Base-by-base conservation (phyloP, 2,888 invertebrate species). In the Pelosia muscerda region DNA sequence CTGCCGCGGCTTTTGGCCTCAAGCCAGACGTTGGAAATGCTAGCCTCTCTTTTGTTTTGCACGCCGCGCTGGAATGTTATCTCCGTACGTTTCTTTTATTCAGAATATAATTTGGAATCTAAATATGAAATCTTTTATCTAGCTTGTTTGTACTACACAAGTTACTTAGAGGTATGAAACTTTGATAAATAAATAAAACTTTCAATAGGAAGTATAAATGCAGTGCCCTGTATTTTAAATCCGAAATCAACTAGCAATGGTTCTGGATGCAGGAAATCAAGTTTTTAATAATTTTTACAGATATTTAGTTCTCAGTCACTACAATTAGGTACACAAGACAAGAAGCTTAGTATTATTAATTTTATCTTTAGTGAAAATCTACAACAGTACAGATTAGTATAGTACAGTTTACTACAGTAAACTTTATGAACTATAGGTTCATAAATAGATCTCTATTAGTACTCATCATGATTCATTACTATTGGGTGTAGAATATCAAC, bases 41-140 rank as follows among this genome's bases (percentile, higher is more conserved):
- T 84, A 85, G 84, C 83, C 84, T 84, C 86, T 87, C 89, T 88
- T 90, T 91, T 91, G 91, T 92, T 92, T 90, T 83, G 84, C 74
- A 75, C 81, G 75, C 75, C 75, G 75, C 79, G 80, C 76, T 78
- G 81, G 80, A 84, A 85, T 84, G 79, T 76, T 86, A 83, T 83
- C 84, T 80, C 77, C 81, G 81, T 81, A 73, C 78, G 79, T 81
- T 83, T 85, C 84, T 84, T 86, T 82, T 77, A 78, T 79, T 78
- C 73, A 73, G 71, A 79, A 78, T 80, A 81, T 81, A 75, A 84
- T 84, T 79, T 79, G 61, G 71, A 54, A 75, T 78, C 71, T 73
- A 72, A 81, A 80, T 82, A 79, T 79, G 75, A 74, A 75, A 79
- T 75, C 64, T 74, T 77, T 63, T 65, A 66, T 58, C 60, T 68